These are phyloP conservation scores for Pteria penguin DNA, from an alignment of 2,888 invertebrate species.

Conservation along the genomic window DNA sequence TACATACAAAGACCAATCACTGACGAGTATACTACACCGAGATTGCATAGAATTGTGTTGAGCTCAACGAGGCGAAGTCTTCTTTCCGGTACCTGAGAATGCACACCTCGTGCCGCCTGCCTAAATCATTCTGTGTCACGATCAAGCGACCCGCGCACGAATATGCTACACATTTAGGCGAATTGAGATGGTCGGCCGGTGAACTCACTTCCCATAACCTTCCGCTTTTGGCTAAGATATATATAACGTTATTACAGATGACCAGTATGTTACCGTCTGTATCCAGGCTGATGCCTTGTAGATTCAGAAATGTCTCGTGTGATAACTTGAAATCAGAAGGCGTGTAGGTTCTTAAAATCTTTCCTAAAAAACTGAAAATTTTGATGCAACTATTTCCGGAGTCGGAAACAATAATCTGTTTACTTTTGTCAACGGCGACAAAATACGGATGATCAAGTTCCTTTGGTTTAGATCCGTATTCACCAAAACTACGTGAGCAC, in stretches of 20 bases:
- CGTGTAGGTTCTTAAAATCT: slow-evolving; percentile 66
- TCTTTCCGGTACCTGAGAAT: slow-evolving; percentile 72
- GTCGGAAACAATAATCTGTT: slow-evolving; percentile 75
- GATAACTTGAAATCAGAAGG: slow-evolving; percentile 69
- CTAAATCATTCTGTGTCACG: slow-evolving; percentile 69
- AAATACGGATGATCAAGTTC: slow-evolving; percentile 77
- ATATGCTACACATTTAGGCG: slow-evolving; percentile 72
- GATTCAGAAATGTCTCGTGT: slow-evolving; percentile 66
- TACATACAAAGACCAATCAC: no score
- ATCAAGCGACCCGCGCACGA: slow-evolving; percentile 66
- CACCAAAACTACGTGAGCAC: slow-evolving; percentile 69
- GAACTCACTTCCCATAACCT: slow-evolving; percentile 76
- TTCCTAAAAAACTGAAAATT: slow-evolving; percentile 75
- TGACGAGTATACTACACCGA: slow-evolving; percentile 59
- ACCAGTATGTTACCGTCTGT: slow-evolving; percentile 73
- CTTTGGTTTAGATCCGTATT: slow-evolving; percentile 67
- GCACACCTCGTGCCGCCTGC: slow-evolving; percentile 68
- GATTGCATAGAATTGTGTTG: slow-evolving; percentile 73
- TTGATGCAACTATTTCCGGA: slow-evolving; percentile 76
- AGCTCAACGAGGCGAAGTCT: slow-evolving; percentile 73
- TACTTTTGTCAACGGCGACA: slow-evolving; percentile 70
- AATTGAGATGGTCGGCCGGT: slow-evolving; percentile 69
- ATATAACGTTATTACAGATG: slow-evolving; percentile 73
- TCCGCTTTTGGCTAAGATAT: slow-evolving; percentile 74
- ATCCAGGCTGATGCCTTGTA: slow-evolving; percentile 73